Evolutionary conservation across 2,888 invertebrate species (phyloP).

Genomic region (Boloria selene): DNA sequence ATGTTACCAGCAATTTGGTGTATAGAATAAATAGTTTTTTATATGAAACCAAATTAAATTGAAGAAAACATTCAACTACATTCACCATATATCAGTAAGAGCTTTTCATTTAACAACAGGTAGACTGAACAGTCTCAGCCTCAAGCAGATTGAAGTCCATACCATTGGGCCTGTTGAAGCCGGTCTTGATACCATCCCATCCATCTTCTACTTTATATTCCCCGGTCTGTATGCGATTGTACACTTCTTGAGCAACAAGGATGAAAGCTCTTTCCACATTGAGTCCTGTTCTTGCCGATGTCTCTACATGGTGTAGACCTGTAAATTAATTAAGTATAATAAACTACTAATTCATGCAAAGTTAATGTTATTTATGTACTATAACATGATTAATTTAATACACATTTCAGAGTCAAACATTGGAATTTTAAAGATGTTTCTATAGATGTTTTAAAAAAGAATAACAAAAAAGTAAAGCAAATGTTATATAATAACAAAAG

Average conservation of each 20-base stretch:
- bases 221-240: conserved; percentile 93
- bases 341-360: neutral
- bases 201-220: conserved; percentile 97
- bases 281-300: conserved; percentile 95
- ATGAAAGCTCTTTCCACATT: conserved; percentile 97
- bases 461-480: neutral
- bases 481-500: no score
- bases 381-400: neutral
- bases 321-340: conserved; percentile 36
- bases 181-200: conserved; percentile 98
- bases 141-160: conserved; percentile 93
- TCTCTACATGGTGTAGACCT: conserved; percentile 94
- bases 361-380: neutral
- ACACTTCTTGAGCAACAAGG: conserved; percentile 94
- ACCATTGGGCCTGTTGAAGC: conserved; percentile 91
- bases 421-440: neutral
- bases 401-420: no score
- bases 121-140: conserved; percentile 93
- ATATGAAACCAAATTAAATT: neutral
- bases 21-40: neutral
- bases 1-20: no score
- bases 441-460: neutral
- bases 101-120: conserved; percentile 86
- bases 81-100: conserved; percentile 17
- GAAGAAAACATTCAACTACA: conserved; percentile 9